Evolutionary conservation across 2,113 vertebrate genomes (phyloP).

Genomic region (Chelonoidis abingdonii): DNA sequence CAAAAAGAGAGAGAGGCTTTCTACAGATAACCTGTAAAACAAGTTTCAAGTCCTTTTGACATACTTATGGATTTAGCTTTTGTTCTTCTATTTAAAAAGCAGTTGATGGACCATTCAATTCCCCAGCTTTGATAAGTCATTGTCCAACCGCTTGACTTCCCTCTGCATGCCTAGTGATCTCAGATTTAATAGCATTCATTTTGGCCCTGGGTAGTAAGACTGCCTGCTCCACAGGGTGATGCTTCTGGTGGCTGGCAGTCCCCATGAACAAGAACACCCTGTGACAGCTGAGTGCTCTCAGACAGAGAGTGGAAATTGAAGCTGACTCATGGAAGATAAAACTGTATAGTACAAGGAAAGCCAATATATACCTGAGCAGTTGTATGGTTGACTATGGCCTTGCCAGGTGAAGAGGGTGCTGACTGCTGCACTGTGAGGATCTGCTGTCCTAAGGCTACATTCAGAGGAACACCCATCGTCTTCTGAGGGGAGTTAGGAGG

Average conservation of each 20-base stretch:
- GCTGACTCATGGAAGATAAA: slow-evolving; percentile 11
- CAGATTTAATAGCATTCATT: not conserved
- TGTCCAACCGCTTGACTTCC: not conserved
- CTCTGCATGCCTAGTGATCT: fast-evolving
- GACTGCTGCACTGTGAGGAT: slow-evolving; percentile 90
- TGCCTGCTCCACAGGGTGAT: fast-evolving
- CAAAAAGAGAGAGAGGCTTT: not conserved
- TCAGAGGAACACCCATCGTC: slow-evolving; percentile 86
- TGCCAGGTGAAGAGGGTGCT: slow-evolving; percentile 86
- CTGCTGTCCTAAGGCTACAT: slow-evolving; percentile 90
- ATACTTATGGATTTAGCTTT: not conserved
- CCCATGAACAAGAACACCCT: not conserved
- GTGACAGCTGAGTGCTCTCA: not conserved
- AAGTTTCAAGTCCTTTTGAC: not conserved
- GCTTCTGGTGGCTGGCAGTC: not conserved
- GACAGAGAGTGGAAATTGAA: not conserved
- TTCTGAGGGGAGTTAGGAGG: slow-evolving; percentile 88
- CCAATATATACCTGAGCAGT: slow-evolving; percentile 80
- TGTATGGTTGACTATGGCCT: slow-evolving; percentile 82
- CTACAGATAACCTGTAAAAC: not conserved
- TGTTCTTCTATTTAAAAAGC: not conserved
- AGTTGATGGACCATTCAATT: not conserved
- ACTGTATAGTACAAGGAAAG: not conserved
- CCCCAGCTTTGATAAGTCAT: not conserved
- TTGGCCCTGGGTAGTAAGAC: fast-evolving